phyloP scores from a whole-genome alignment of 2,113 vertebrate genomes.

The Erythrolamprus reginae region DNA sequence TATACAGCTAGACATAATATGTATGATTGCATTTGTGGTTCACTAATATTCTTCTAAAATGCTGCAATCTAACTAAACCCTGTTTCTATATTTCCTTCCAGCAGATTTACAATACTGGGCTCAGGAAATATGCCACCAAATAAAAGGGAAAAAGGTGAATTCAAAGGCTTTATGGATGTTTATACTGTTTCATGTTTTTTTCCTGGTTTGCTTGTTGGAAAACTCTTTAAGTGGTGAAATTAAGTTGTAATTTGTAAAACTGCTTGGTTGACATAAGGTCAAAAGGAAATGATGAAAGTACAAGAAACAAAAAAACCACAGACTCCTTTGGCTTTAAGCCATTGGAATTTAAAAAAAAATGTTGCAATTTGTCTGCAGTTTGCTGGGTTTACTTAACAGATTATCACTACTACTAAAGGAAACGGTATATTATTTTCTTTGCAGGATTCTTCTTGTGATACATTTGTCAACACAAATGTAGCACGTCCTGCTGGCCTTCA shows the following conservation, averaged over 20 bases:
- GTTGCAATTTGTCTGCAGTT: neutral
- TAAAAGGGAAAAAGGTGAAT: constrained; percentile 70
- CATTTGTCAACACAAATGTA: constrained; percentile 9
- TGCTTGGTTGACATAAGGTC: neutral
- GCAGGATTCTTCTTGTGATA: constrained; percentile 50
- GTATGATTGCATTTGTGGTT: neutral
- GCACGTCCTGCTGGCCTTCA: neutral
- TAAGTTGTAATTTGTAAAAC: neutral
- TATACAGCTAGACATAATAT: neutral
- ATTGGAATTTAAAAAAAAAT: neutral
- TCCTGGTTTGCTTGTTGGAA: neutral
- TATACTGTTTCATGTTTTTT: constrained; percentile 18
- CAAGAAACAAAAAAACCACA: neutral
- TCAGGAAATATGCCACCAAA: constrained; percentile 64
- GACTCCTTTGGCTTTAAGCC: neutral
- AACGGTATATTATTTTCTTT: neutral
- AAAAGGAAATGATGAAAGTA: neutral
- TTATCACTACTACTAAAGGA: neutral
- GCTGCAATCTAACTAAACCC: neutral
- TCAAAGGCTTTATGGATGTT: neutral
- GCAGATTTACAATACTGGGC: constrained; percentile 72
- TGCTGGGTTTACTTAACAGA: neutral
- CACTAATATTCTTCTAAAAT: neutral
- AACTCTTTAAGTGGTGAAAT: neutral
- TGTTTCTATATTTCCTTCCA: constrained; percentile 53